These are phyloP conservation scores for Drosophila anomelani DNA, from an alignment of 2,888 invertebrate species.

Conservation along the genomic window DNA sequence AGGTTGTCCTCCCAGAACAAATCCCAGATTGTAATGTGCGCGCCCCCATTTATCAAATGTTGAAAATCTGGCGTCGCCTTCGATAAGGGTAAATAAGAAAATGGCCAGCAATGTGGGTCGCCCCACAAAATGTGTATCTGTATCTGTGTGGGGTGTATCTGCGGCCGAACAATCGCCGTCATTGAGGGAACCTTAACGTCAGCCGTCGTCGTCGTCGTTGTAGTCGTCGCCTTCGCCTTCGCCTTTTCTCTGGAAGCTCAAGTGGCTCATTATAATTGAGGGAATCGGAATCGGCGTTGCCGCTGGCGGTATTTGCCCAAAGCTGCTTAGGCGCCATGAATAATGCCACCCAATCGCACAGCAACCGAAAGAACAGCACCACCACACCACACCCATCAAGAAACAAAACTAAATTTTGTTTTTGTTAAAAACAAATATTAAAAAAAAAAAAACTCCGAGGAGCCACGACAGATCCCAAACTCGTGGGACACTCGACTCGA, in stretches of 20 bases:
- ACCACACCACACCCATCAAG: conserved; percentile 7
- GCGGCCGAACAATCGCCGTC: conserved; percentile 62
- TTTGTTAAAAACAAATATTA: background rate
- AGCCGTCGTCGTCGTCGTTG: conserved; percentile 2
- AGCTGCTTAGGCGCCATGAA: conserved; percentile 61
- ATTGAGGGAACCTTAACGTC: conserved; percentile 51
- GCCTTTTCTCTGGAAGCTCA: conserved; percentile 55
- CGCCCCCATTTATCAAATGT: conserved; percentile 72
- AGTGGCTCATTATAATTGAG: conserved; percentile 65
- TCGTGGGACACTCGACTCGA: conserved; percentile 18
- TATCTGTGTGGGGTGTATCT: conserved; percentile 28
- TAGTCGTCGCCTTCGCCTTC: conserved; percentile 2
- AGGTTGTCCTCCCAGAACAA: conserved; percentile 41
- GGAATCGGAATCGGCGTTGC: conserved; percentile 13
- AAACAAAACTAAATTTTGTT: background rate
- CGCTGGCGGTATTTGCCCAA: conserved; percentile 40
- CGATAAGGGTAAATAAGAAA: conserved; percentile 72
- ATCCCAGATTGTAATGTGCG: conserved; percentile 53
- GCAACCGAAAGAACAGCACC: conserved; percentile 2
- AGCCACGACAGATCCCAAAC: conserved; percentile 24
- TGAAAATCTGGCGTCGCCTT: conserved; percentile 65
- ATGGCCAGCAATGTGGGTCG: conserved; percentile 64
- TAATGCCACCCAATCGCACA: conserved; percentile 30
- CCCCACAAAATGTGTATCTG: conserved; percentile 24
- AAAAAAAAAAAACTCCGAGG: background rate